Percentiles rank a stretch among this genome's conserved stretches.
Conservation (phyloP, 2,888 invertebrate species). For the Drosophila fulvimacula region DNA sequence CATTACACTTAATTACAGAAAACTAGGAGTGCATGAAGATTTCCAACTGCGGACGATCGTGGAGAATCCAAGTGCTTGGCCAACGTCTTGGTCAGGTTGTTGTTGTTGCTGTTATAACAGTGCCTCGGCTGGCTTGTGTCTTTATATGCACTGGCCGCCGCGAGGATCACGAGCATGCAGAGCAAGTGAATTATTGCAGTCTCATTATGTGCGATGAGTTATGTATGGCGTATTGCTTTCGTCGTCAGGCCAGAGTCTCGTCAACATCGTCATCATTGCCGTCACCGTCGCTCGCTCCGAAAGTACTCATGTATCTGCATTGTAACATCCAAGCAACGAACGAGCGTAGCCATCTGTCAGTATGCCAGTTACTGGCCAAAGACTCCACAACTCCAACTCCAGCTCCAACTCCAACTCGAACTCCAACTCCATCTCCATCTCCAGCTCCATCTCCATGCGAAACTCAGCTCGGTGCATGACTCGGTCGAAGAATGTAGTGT, state of each 20-base stretch:
- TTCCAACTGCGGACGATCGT: conserved; percentile 67
- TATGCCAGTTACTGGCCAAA: conserved; percentile 53
- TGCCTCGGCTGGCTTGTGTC: conserved; percentile 59
- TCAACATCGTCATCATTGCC: conserved; percentile 61
- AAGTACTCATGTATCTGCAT: conserved; percentile 77
- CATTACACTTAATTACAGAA: conserved; percentile 84
- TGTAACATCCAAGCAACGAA: conserved; percentile 62
- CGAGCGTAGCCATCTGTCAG: conserved; percentile 73
- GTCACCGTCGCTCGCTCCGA: conserved; percentile 38
- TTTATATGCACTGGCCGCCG: conserved; percentile 64
- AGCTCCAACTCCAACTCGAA: conserved; percentile 14
- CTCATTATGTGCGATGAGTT: conserved; percentile 84
- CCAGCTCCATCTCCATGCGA: conserved; percentile 30
- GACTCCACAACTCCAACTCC: conserved; percentile 21
- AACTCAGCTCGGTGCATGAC: conserved; percentile 49
- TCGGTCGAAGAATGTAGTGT: conserved; percentile 76
- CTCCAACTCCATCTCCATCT: conserved; percentile 18
- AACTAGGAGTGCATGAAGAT: conserved; percentile 81
- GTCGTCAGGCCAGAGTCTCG: conserved; percentile 69
- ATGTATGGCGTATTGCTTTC: conserved; percentile 83
- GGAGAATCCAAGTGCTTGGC: conserved; percentile 30
- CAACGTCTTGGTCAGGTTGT: conserved; percentile 18
- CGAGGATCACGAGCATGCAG: conserved; percentile 76
- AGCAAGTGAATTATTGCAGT: conserved; percentile 84
- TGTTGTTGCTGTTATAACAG: conserved; percentile 56